Base-by-base conservation (phyloP, 2,888 invertebrate genomes). In the Furcula furcula region DNA sequence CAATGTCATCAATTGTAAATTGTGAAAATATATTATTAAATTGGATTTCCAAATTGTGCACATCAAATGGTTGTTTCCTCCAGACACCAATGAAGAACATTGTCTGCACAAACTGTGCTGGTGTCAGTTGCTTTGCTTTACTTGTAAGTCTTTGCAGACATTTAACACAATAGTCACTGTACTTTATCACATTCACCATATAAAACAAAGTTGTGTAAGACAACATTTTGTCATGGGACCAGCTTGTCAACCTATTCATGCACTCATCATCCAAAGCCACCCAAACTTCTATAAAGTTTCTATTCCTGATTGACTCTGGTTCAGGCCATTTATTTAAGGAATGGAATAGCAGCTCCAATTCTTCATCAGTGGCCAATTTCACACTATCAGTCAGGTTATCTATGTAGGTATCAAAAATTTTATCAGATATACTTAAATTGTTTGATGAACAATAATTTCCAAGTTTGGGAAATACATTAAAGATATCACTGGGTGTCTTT, bases 201-300 rank as follows among this genome's bases (percentile, higher is more conserved):
- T 91, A 93, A 90, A 94, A 94, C 20, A 91, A 79, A 57, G 94
- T 91, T 29, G 90, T 83, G 43, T 92, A 89, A 32, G 82, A 63
- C n/a, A 95, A 76, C 38, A 90, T 57, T 52, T 91, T 81, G 29
- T 91, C 82, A 7, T 71, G 58, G 10, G 84, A 65, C 92, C 93
- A 93, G 0, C 65, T 52, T 66, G 64, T 43, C 0, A 78, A 51
- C 47, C 84, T 65, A 7, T 65, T 70, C 9, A 89, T 65, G 55
- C 94, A 94, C 34, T 91, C 91, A 48, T 91, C 89, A 64, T 95
- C 94, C 29, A 96, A 61, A 7, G 91, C 90, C 31, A 89, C 91
- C 92, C 93, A 93, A 1, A 95, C 72, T 57, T 91, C 91, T 36
- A 90, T 84, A 55, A 83, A 93, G 68, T 93, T 93, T 38, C 90